Percentiles rank a stretch among this genome's conserved stretches.
Evolutionary conservation across 2,888 invertebrate genomes (phyloP).

Genomic region (Caradrina clavipalpis): DNA sequence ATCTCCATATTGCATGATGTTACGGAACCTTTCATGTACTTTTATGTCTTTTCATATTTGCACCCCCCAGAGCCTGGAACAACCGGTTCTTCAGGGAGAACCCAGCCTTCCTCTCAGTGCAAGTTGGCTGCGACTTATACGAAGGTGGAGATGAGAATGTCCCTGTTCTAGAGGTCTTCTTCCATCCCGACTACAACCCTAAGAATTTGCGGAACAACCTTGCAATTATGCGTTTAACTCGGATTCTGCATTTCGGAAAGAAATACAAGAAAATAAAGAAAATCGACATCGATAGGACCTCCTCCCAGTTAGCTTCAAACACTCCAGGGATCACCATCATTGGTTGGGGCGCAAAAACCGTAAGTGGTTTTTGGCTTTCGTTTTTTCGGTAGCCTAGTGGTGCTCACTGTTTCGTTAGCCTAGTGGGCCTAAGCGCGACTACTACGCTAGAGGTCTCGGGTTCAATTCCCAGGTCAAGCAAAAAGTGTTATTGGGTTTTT

Average conservation of each 20-base stretch:
- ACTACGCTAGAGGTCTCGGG: too few species aligned
- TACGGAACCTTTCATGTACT: too few species aligned
- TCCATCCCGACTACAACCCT: slow-evolving; percentile 81
- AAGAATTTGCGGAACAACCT: slow-evolving; percentile 78
- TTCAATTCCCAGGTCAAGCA: too few species aligned
- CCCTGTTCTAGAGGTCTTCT: slow-evolving; percentile 78
- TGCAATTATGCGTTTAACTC: slow-evolving; percentile 75
- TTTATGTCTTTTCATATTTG: background rate
- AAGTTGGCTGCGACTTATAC: slow-evolving; percentile 80
- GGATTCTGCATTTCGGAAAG: slow-evolving; percentile 68
- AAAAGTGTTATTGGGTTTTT: too few species aligned
- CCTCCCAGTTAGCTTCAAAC: slow-evolving; percentile 65
- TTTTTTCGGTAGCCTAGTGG: too few species aligned
- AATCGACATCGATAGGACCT: slow-evolving; percentile 75
- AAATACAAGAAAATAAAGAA: slow-evolving; percentile 70
- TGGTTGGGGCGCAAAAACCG: slow-evolving; percentile 83
- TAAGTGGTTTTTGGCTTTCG: slow-evolving; percentile 61
- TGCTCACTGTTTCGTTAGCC: too few species aligned
- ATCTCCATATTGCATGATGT: too few species aligned
- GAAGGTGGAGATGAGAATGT: slow-evolving; percentile 78
- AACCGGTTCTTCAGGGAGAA: slow-evolving; percentile 85
- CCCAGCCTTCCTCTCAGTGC: slow-evolving; percentile 80
- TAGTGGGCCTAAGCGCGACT: too few species aligned
- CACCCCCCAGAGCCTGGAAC: slow-evolving; percentile 77
- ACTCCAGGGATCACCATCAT: slow-evolving; percentile 77